Conservation (phyloP, 2,888 invertebrate species). For the Arge pagana region DNA sequence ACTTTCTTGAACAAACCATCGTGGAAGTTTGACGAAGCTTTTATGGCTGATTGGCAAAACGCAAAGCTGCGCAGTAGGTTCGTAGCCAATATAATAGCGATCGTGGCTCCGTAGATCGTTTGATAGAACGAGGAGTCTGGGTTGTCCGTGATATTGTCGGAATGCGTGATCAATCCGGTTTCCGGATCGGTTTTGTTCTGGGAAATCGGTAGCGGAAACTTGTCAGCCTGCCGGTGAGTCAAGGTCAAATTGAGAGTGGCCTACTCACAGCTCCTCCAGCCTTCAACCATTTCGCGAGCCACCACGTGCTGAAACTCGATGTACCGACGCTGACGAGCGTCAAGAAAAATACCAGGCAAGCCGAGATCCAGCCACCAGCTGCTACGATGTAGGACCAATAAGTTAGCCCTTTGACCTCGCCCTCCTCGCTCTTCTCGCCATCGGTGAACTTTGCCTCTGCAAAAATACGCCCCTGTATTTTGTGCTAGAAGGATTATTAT, state of each 20-base stretch:
- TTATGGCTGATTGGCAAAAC: conserved; percentile 61
- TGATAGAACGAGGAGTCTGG: conserved; percentile 61
- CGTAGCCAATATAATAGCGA: conserved; percentile 60
- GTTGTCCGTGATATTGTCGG: conserved; percentile 58
- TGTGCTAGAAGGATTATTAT: too few relatives aligned
- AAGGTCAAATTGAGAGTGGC: too few relatives aligned
- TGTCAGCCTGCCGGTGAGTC: too few relatives aligned
- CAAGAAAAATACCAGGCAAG: conserved; percentile 53
- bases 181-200: conserved; percentile 37
- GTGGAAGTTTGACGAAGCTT: conserved; percentile 63
- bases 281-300: conserved; percentile 64
- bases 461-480: too few relatives aligned
- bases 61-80: conserved; percentile 62
- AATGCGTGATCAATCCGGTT: conserved; percentile 41
- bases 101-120: conserved; percentile 60
- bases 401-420: conserved; percentile 53
- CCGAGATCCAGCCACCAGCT: conserved; percentile 59
- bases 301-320: conserved; percentile 64
- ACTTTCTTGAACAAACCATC: conserved; percentile 60
- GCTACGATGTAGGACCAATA: conserved; percentile 62
- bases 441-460: not conserved
- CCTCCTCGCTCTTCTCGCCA: conserved; percentile 26
- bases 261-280: conserved; percentile 52
- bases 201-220: too few relatives aligned
- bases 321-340: conserved; percentile 62